Evolutionary conservation across 2,113 vertebrate genomes (phyloP).

Genomic region (Hassar affinis): DNA sequence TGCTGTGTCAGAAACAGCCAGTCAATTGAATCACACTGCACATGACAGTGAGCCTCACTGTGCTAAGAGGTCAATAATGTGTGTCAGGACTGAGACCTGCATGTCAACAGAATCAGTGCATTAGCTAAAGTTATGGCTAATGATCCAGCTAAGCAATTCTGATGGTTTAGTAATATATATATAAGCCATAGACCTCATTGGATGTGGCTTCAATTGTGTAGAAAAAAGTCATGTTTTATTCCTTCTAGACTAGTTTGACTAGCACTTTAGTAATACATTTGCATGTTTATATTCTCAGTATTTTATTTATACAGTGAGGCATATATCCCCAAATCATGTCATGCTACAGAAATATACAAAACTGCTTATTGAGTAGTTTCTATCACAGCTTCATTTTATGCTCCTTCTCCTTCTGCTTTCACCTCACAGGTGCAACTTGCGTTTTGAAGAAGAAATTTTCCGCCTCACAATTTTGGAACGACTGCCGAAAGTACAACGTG

Average conservation of each 20-base stretch:
- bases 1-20: neutral
- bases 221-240: too few species aligned
- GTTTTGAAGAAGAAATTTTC: conserved; percentile 95
- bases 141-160: neutral
- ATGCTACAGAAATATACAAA: neutral
- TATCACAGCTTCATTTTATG: neutral
- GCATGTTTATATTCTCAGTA: neutral
- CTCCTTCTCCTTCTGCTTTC: neutral
- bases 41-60: neutral
- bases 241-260: too few species aligned
- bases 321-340: neutral
- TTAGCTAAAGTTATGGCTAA: neutral
- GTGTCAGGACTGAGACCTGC: neutral
- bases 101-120: neutral
- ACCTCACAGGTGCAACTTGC: conserved; percentile 82
- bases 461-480: conserved; percentile 90
- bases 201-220: neutral
- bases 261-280: neutral
- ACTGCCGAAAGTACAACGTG: conserved; percentile 83
- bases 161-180: neutral
- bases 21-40: conserved; percentile 1
- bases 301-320: neutral
- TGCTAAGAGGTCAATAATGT: neutral
- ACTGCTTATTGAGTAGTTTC: neutral
- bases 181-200: neutral